Conservation (phyloP, 1,140 invertebrate species). For the Mamestra configurata region DNA sequence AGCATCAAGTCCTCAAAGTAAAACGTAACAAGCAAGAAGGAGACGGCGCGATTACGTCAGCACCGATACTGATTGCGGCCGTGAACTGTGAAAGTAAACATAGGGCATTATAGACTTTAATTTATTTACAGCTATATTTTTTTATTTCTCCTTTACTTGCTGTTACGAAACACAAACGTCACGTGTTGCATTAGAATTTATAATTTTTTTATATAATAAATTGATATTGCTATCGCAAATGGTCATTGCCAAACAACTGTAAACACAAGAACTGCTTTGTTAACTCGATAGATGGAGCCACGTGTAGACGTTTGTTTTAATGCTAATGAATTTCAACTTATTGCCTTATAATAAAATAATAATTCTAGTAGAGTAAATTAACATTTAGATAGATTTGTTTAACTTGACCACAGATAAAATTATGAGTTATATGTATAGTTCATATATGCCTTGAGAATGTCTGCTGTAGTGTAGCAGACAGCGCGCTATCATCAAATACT, state of each 20-base stretch:
- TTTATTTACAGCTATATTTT: conserved; percentile 52
- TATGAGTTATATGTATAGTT: background rate
- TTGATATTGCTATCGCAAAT: conserved; percentile 27
- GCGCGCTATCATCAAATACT: conserved; percentile 37
- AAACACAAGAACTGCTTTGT: conserved; percentile 2
- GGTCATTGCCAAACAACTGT: conserved; percentile 36
- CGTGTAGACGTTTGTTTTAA: conserved; percentile 6
- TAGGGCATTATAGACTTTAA: conserved; percentile 53
- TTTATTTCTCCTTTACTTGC: conserved; percentile 42
- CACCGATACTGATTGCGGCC: conserved; percentile 45
- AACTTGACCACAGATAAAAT: background rate
- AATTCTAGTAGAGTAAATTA: conserved; percentile 12
- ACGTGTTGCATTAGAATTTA: conserved; percentile 30
- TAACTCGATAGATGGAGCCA: conserved; percentile 39
- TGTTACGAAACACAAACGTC: conserved; percentile 26
- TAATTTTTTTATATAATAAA: conserved; percentile 13
- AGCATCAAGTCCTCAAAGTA: background rate
- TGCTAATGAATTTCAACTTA: conserved; percentile 40
- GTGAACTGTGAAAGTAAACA: conserved; percentile 62
- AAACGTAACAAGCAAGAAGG: conserved; percentile 16
- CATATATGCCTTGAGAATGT: background rate
- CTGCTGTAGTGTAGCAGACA: background rate
- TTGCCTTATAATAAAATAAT: conserved; percentile 21
- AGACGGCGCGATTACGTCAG: conserved; percentile 16
- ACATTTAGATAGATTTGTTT: conserved; percentile 9